Evolutionary conservation across 53 echinoderm and acorn worm species (phyloP).

Genomic region (Henricia sp.): DNA sequence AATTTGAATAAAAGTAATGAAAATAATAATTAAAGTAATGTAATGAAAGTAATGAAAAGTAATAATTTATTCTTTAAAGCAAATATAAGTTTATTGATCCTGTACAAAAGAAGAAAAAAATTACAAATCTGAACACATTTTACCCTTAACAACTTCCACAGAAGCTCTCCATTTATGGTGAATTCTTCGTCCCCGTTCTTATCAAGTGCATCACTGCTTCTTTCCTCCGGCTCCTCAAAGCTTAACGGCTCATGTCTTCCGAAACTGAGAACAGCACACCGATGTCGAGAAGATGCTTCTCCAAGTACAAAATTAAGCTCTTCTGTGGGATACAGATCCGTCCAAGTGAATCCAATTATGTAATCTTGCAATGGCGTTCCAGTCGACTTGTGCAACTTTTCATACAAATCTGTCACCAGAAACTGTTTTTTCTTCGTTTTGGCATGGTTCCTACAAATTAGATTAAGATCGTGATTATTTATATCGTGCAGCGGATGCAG

Average conservation of each 20-base stretch:
- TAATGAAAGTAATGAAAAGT: too few relatives aligned
- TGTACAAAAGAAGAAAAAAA: too few relatives aligned
- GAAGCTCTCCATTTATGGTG: constrained; percentile 66
- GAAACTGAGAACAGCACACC: constrained; percentile 86
- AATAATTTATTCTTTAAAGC: too few relatives aligned
- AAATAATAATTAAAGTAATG: not conserved
- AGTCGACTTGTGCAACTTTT: constrained; percentile 68
- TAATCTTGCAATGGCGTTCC: constrained; percentile 58
- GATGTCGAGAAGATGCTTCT: constrained; percentile 73
- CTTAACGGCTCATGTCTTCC: constrained; percentile 86
- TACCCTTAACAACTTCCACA: constrained; percentile 96
- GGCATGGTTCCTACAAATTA: constrained; percentile 63
- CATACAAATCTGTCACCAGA: constrained; percentile 80
- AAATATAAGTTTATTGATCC: too few relatives aligned
- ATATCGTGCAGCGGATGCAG: constrained; percentile 62
- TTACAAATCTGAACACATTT: too few relatives aligned
- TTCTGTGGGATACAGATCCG: constrained; percentile 88
- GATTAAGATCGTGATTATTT: constrained; percentile 30
- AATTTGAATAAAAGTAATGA: too few relatives aligned
- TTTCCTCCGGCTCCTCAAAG: constrained; percentile 9
- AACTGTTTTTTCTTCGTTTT: constrained; percentile 79
- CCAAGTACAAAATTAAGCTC: constrained; percentile 95
- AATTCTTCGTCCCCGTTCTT: constrained; percentile 31
- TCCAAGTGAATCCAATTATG: constrained; percentile 91
- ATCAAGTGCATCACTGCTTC: not conserved